Evolutionary conservation across 2,797 vertebrate genomes (phyloP).

Genomic region (Cuculus canorus): DNA sequence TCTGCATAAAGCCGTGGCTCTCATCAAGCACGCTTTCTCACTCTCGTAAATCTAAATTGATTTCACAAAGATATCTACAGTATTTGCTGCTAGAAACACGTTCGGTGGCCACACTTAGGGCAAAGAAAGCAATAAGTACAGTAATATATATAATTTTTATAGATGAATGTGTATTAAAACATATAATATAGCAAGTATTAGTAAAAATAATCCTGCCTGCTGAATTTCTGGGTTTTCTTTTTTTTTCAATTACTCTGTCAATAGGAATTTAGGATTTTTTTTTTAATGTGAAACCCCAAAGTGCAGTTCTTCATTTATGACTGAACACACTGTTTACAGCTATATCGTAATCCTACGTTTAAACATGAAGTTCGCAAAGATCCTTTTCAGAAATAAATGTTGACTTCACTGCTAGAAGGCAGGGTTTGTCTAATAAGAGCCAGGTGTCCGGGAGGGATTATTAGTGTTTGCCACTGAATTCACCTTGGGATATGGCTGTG

Average conservation of each 20-base stretch:
- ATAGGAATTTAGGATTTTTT: not conserved
- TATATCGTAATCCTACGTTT: slow-evolving; percentile 68
- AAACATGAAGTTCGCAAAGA: slow-evolving; percentile 68
- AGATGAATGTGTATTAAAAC: no score
- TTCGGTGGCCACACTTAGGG: not conserved
- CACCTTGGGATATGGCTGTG: slow-evolving; percentile 72
- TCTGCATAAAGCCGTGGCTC: not conserved
- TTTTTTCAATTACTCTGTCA: not conserved
- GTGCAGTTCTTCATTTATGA: not conserved
- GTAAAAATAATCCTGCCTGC: not conserved
- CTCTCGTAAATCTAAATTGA: not conserved
- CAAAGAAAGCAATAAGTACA: not conserved
- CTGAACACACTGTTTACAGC: slow-evolving; percentile 1
- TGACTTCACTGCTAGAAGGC: slow-evolving; percentile 65
- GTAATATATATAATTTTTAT: no score
- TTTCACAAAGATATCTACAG: not conserved
- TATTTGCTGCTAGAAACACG: not conserved
- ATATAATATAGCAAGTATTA: not conserved
- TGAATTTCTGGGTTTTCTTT: not conserved
- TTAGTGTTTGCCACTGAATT: slow-evolving; percentile 79
- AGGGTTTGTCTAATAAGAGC: slow-evolving; percentile 77
- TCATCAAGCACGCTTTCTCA: not conserved
- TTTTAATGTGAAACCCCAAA: not conserved
- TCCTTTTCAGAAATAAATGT: slow-evolving; percentile 67
- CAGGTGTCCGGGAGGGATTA: slow-evolving; percentile 72